phyloP scores from a whole-genome alignment of 2,113 vertebrate species.

The Illadopsis cleaveri region DNA sequence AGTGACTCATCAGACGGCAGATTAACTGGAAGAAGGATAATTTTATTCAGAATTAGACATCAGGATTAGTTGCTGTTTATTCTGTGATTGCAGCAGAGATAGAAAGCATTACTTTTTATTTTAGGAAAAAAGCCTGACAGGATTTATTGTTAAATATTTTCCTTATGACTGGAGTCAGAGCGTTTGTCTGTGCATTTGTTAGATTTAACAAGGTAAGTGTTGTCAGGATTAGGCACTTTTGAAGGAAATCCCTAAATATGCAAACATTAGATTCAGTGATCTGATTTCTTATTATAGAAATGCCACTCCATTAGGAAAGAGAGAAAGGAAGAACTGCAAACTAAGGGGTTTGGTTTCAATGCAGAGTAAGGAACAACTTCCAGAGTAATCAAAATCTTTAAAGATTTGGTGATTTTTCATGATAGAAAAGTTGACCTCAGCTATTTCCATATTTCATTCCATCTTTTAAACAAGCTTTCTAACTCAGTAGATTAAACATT shows the following conservation, averaged over 20 bases:
- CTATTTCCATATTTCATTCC: background rate
- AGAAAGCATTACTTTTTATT: background rate
- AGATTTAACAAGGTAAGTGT: background rate
- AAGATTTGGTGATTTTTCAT: background rate
- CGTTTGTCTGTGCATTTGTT: background rate
- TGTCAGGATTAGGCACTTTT: background rate
- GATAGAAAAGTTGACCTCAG: background rate
- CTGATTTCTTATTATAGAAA: background rate
- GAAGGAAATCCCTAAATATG: background rate
- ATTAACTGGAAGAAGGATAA: background rate
- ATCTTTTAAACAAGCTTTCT: background rate
- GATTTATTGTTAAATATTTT: background rate
- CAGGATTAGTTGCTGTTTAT: background rate
- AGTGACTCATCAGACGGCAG: background rate
- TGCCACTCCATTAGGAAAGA: background rate
- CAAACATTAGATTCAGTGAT: background rate
- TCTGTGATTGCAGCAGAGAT: background rate
- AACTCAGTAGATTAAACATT: background rate
- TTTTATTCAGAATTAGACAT: background rate
- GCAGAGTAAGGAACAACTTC: background rate
- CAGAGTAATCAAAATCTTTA: background rate
- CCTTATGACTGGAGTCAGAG: background rate
- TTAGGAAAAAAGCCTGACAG: background rate
- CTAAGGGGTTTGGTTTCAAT: background rate
- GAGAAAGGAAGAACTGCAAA: background rate